Percentiles rank a stretch among this genome's conserved stretches.
Conservation (phyloP, 1,140 invertebrate species). For the Aphidius gifuensis region DNA sequence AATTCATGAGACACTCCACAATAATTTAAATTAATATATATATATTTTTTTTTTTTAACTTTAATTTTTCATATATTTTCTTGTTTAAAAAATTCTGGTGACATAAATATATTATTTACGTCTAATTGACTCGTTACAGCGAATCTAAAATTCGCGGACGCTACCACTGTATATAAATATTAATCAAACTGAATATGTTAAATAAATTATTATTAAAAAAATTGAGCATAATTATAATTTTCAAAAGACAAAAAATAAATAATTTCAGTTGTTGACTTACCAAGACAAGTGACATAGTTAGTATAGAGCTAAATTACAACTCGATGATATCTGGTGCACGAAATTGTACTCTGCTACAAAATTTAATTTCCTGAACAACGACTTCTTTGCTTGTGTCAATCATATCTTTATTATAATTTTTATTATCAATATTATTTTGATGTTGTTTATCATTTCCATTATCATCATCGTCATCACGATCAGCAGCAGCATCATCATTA, state of each 20-base stretch:
- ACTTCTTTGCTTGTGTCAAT: constrained; percentile 25
- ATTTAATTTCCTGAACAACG: constrained; percentile 39
- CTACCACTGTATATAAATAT: neutral
- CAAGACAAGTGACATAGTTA: too few relatives aligned
- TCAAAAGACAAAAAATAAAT: too few relatives aligned
- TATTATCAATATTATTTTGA: neutral
- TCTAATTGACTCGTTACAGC: constrained; percentile 18
- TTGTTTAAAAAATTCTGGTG: neutral
- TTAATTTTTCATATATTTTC: neutral
- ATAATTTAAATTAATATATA: too few relatives aligned
- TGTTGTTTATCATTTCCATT: constrained; percentile 16
- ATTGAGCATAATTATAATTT: too few relatives aligned
- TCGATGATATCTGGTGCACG: constrained; percentile 48
- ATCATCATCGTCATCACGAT: neutral
- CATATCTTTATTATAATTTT: constrained; percentile 1
- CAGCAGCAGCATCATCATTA: constrained; percentile 12
- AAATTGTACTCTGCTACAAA: constrained; percentile 44
- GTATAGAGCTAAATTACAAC: constrained; percentile 33
- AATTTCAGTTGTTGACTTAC: too few relatives aligned
- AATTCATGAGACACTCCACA: too few relatives aligned
- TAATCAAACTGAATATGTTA: too few relatives aligned
- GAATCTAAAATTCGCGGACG: constrained; percentile 5
- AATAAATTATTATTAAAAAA: neutral
- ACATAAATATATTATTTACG: neutral
- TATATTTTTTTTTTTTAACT: too few relatives aligned